Base-by-base conservation (phyloP, 2,113 vertebrate genomes). In the Arenaria interpres region DNA sequence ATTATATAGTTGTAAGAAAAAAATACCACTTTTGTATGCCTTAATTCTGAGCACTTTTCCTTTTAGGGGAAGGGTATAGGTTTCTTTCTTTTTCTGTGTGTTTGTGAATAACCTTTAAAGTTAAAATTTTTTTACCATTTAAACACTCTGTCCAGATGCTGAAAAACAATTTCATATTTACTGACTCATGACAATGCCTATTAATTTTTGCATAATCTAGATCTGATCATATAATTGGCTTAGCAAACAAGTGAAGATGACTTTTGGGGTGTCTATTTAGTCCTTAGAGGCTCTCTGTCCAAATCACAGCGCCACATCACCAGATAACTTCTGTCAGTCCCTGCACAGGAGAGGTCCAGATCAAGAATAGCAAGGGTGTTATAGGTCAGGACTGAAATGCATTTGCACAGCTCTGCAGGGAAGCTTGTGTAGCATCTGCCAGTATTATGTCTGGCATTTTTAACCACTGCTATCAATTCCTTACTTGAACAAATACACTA, bases 131-230 rank as follows among this genome's bases (percentile, higher is more conserved):
- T 90, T 76, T 71, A 89, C 24, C 6, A 13, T 64, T 87, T 91
- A 51, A 73, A 56, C 25, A 57, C 43, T 83, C 17, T 72, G 41
- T 57, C 81, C 71, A 94, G 71, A 90, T 87, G 63, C 27, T 64
- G 63, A 67, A 88, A 72, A 89, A 46, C 33, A 74, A 77, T 89
- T 95, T 95, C 22, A 11, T 54, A 64, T 90, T 88, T 91, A 87
- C 35, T 91, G 88, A 94, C 54, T 96, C 91, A 85, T 95, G 77
- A 74, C 23, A 86, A 50, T 75, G 19, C 27, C 60, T 87, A 64
- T 78, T 91, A 92, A 82, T 48, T 91, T 93, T 50, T 72, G 41
- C 16, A 35, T 85, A 60, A 60, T 53, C 56, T 59, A 81, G 51
- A 73, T 93, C 51, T 76, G 82, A 50, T 69, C 16, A 74, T 60